phyloP scores from a whole-genome alignment of 2,797 vertebrate genomes.

The Xenentodon cancila region DNA sequence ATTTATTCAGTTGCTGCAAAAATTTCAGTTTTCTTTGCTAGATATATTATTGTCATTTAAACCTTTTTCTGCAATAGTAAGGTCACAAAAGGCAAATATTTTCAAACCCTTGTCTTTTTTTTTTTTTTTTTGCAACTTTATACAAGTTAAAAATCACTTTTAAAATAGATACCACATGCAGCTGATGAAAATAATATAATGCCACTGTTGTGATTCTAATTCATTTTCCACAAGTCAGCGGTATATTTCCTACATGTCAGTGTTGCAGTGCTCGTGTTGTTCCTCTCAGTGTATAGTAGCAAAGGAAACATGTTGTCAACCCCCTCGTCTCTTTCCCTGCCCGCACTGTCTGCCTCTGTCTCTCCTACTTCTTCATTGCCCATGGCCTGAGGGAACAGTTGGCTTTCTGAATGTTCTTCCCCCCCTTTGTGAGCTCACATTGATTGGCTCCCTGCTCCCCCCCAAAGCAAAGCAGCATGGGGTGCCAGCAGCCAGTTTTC shows the following conservation, averaged over 20 bases:
- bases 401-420: constrained; percentile 79
- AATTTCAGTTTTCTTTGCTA: no score
- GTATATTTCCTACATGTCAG: constrained; percentile 29
- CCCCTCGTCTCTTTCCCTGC: constrained; percentile 45
- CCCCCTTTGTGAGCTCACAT: constrained; percentile 77
- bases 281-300: constrained; percentile 46
- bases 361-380: constrained; percentile 64
- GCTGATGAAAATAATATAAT: background rate
- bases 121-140: no score
- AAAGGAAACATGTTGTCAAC: constrained; percentile 75
- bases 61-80: no score
- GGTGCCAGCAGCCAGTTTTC: constrained; percentile 69
- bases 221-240: background rate
- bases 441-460: constrained; percentile 76
- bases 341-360: constrained; percentile 64
- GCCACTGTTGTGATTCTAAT: background rate
- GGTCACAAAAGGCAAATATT: no score
- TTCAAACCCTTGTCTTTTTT: no score
- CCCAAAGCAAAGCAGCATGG: constrained; percentile 76
- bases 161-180: no score
- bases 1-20: no score
- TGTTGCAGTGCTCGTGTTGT: constrained; percentile 56
- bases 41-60: no score
- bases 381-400: constrained; percentile 80
- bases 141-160: no score